Conservation (phyloP, 2,113 vertebrate genomes). For the Cyanistes caeruleus region DNA sequence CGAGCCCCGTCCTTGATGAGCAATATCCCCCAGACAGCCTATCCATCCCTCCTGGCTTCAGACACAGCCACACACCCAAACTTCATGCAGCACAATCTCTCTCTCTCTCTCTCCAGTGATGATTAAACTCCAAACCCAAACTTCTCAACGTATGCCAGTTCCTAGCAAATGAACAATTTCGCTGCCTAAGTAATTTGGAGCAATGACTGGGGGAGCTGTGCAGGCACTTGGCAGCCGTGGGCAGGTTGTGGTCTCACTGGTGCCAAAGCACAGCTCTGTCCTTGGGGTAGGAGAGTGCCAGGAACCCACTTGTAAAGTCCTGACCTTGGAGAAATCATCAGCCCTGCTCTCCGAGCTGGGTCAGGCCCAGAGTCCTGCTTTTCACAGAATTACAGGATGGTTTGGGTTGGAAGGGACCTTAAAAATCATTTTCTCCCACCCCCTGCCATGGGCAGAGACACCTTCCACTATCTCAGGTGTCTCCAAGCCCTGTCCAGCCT, state of each 20-base stretch:
- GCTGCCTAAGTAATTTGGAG: background rate
- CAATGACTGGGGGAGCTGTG: background rate
- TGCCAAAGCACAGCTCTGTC: background rate
- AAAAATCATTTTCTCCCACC: rapidly evolving
- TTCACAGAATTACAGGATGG: background rate
- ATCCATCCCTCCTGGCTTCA: background rate
- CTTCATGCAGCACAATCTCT: background rate
- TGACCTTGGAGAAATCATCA: background rate
- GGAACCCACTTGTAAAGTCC: background rate
- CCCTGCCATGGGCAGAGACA: background rate
- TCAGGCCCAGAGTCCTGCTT: background rate
- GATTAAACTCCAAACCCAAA: background rate
- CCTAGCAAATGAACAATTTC: background rate
- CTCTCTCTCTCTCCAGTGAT: rapidly evolving
- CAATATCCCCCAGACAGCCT: background rate
- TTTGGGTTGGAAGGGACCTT: rapidly evolving
- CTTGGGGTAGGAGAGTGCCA: background rate
- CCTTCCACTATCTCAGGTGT: background rate
- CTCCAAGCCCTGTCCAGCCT: background rate
- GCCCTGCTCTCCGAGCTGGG: background rate
- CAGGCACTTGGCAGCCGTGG: background rate
- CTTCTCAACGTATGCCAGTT: background rate
- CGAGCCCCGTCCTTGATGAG: rapidly evolving
- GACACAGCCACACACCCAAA: rapidly evolving
- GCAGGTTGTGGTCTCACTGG: background rate